phyloP scores from a whole-genome alignment of 2,888 invertebrate species.

The Folsomia candida region DNA sequence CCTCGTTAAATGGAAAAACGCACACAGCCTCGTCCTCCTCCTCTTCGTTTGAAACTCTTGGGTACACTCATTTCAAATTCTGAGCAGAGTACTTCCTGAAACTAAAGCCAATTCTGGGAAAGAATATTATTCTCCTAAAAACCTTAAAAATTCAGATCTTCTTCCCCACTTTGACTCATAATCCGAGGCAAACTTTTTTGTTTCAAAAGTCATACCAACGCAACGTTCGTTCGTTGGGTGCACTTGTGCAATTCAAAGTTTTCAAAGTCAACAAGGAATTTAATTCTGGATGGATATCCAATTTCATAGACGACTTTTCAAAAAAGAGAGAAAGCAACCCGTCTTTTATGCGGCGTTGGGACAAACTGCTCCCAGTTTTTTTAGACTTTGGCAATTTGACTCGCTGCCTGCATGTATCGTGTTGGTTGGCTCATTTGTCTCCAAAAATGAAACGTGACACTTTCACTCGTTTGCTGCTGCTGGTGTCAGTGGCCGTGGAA shows the following conservation, averaged over 20 bases:
- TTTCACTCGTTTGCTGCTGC: not conserved
- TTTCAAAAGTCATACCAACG: not conserved
- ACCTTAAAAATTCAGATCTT: not conserved
- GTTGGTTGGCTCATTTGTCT: no score
- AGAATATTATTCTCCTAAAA: not conserved
- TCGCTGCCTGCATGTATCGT: no score
- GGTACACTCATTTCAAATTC: not conserved
- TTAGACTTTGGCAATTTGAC: no score
- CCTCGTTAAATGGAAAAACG: not conserved
- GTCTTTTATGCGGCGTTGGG: no score
- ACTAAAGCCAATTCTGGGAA: not conserved
- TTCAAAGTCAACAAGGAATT: not conserved
- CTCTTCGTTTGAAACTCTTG: no score
- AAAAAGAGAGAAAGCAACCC: not conserved
- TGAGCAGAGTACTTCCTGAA: not conserved
- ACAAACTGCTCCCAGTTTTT: no score
- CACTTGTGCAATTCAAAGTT: not conserved
- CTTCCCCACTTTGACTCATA: not conserved
- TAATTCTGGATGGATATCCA: not conserved
- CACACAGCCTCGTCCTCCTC: not conserved
- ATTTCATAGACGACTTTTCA: not conserved
- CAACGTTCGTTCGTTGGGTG: not conserved
- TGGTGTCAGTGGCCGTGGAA: no score
- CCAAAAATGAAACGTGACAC: not conserved
- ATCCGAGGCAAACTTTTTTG: slow-evolving; percentile 15